Evolutionary conservation across 2,888 invertebrate genomes (phyloP), one percentile per base, ranked within the genome.

Genomic region (Anoplius nigerrimus): DNA sequence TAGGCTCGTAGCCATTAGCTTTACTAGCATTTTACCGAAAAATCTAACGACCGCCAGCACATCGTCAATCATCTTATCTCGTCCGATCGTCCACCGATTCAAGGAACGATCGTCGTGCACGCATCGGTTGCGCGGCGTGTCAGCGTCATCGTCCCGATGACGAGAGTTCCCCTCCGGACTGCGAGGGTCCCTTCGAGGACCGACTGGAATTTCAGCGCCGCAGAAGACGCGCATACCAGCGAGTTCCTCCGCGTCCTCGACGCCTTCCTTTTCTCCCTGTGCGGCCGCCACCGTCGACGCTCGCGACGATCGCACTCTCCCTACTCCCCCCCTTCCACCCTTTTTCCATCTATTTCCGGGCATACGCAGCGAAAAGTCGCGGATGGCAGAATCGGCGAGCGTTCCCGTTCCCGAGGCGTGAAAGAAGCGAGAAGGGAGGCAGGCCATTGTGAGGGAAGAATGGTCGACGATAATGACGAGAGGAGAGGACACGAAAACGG

Each of bases 401-500:
- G 46, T 6, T 48, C 48, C 20, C n/a, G 16, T 20, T 20, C 20
- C 22, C 53, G 20, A 16, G n/a, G 27, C 13, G 24, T 18, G 24
- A 20, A 46, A 34, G n/a, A 52, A 55, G 27, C n/a, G 16, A 73
- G 72, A 61, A 67, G 43, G 67, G 73, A 61, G 61, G 71, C 74
- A 72, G 65, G 66, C 13, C 16, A 67, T 34, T 34, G 65, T 57
- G 46, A 34, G 34, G 34, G 55, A 62, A 55, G 55, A 54, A 34
- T 34, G 53, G 53, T 15, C 21, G 27, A 54, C 18, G 55, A 55
- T 20, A 34, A 24, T 6, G 55, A 55, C 27, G 45, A 58, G 22
- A 4, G 20, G 45, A 58, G 57, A 18, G 21, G 52, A 18, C 20
- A 21, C 21, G 46, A 69, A 77, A 76, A 79, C 79, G 78, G 74